A percentile compares a stretch with the other conserved stretches of the same genome.
Evolutionary conservation across 2,888 invertebrate species (phyloP).

Genomic region (Volucella inflata): DNA sequence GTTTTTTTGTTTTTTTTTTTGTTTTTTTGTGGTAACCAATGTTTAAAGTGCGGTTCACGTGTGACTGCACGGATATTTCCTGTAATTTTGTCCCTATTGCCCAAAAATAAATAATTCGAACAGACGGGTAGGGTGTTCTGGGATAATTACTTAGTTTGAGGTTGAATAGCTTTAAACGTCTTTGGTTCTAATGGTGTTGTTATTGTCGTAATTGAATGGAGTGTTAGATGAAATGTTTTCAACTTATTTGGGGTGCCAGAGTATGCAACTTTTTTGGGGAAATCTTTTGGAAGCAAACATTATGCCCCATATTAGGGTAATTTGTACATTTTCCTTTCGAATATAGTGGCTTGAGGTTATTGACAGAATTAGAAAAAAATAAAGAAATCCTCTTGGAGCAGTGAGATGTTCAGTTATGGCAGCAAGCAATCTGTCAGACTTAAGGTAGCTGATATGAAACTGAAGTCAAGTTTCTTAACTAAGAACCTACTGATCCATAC

Average conservation of each 20-base stretch:
- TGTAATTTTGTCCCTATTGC: slow-evolving; percentile 54
- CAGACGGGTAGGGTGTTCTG: slow-evolving; percentile 41
- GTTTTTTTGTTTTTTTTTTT: neutral
- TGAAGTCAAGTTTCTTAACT: too few species aligned
- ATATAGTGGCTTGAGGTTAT: too few species aligned
- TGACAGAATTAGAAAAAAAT: too few species aligned
- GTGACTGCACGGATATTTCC: slow-evolving; percentile 60
- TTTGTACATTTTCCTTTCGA: too few species aligned
- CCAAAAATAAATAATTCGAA: slow-evolving; percentile 19
- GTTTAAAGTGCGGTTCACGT: slow-evolving; percentile 48
- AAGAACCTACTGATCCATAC: too few species aligned
- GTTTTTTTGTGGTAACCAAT: slow-evolving; percentile 20
- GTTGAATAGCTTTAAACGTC: slow-evolving; percentile 41
- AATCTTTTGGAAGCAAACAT: too few species aligned
- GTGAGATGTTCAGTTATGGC: too few species aligned
- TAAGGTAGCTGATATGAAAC: too few species aligned
- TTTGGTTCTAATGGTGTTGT: slow-evolving; percentile 46
- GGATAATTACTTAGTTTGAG: slow-evolving; percentile 46
- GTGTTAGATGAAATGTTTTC: slow-evolving; percentile 52
- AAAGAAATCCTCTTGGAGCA: too few species aligned
- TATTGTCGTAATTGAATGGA: slow-evolving; percentile 51
- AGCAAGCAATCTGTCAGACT: too few species aligned
- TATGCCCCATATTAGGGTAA: too few species aligned
- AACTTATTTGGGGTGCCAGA: neutral
- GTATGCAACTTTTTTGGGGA: too few species aligned